These are phyloP conservation scores for Lumbricus terrestris DNA, from an alignment of 2,888 invertebrate species.

Conservation along the genomic window DNA sequence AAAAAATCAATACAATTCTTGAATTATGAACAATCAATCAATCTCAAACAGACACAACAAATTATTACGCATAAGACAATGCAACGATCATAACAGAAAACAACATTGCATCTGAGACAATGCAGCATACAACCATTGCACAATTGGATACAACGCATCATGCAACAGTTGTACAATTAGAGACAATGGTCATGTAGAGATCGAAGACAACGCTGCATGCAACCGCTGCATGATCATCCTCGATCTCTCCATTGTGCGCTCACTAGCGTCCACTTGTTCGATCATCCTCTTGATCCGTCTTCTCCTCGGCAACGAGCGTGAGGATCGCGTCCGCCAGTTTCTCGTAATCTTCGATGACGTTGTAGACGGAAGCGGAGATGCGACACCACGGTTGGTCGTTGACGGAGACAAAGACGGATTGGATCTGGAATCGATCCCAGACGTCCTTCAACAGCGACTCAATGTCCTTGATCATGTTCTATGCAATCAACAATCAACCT, in stretches of 20 bases:
- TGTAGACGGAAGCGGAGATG: slow-evolving; percentile 53
- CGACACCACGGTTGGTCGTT: slow-evolving; percentile 44
- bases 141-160: too few relatives aligned
- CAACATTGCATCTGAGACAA: too few relatives aligned
- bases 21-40: background rate
- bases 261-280: background rate
- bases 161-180: too few relatives aligned
- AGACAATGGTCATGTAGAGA: too few relatives aligned
- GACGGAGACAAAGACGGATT: slow-evolving; percentile 29
- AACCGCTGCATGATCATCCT: background rate
- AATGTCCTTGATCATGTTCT: slow-evolving; percentile 20
- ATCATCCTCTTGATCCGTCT: background rate
- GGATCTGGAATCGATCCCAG: slow-evolving; percentile 32
- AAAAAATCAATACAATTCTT: background rate
- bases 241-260: background rate
- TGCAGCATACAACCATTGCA: too few relatives aligned
- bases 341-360: slow-evolving; percentile 45
- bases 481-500: background rate
- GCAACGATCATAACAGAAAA: too few relatives aligned
- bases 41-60: background rate
- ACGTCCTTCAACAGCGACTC: slow-evolving; percentile 29
- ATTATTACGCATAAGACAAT: too few relatives aligned
- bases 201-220: too few relatives aligned
- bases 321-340: slow-evolving; percentile 44
- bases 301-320: slow-evolving; percentile 19